Conservation (phyloP, 2,797 vertebrate species). For the Coregonus suidteri region DNA sequence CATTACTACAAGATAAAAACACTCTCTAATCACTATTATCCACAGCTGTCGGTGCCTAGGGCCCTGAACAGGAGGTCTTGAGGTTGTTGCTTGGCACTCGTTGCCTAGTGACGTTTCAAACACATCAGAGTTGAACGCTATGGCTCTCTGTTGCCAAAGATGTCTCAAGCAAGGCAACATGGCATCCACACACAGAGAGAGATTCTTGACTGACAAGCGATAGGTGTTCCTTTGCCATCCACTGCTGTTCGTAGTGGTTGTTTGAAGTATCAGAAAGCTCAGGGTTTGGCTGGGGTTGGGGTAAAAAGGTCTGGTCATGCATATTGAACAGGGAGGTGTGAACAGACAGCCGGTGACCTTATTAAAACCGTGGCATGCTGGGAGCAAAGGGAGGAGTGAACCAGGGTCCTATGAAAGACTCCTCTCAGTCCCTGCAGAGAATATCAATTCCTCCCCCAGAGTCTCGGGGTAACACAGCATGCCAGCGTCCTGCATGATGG, state of each 20-base stretch:
- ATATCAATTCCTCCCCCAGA: slow-evolving; percentile 57
- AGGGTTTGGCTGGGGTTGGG: slow-evolving; percentile 40
- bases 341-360: slow-evolving; percentile 57
- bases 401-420: slow-evolving; percentile 56
- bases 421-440: slow-evolving; percentile 58
- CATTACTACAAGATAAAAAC: slow-evolving; percentile 36
- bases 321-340: slow-evolving; percentile 49
- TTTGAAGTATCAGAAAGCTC: slow-evolving; percentile 48
- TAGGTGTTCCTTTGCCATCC: slow-evolving; percentile 21
- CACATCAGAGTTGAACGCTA: slow-evolving; percentile 29
- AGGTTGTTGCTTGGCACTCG: slow-evolving; percentile 34
- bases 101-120: slow-evolving; percentile 38
- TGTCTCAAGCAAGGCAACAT: slow-evolving; percentile 18
- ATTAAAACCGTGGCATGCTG: slow-evolving; percentile 67
- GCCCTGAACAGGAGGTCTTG: slow-evolving; percentile 42
- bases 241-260: slow-evolving; percentile 37
- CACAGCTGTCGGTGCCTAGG: slow-evolving; percentile 43
- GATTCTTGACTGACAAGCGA: slow-evolving; percentile 53
- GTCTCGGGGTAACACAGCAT: slow-evolving; percentile 53
- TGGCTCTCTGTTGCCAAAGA: slow-evolving; percentile 19
- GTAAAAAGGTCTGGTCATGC: slow-evolving; percentile 46
- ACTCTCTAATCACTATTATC: slow-evolving; percentile 45
- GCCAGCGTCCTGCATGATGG: slow-evolving; percentile 45
- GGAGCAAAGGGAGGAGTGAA: slow-evolving; percentile 50
- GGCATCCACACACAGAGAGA: slow-evolving; percentile 3